Base-by-base conservation (phyloP, 2,113 vertebrate genomes). In the Actenoides hombroni region DNA sequence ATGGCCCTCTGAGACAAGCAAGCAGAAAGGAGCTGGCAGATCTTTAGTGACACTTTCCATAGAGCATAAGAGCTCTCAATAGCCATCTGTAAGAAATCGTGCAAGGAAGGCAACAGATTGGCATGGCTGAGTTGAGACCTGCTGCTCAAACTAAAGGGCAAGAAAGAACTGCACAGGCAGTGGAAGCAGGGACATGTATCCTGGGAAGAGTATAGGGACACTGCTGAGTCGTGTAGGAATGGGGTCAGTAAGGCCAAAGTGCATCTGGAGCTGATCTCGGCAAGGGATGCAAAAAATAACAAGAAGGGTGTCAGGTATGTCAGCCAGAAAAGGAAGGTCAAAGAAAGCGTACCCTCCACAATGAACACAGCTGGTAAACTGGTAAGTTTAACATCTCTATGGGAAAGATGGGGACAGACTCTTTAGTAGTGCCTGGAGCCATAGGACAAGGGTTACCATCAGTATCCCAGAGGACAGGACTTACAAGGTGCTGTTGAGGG, bases 331-430 rank as follows among this genome's bases (percentile, higher is more conserved):
- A 61, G 31, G 6, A 13, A 76, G 28, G 16, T 49, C 57, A 51
- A 9, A 75, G 28, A 16, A 42, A 25, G 51, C 0, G 0, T 20
- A 24, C 51, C 1, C 15, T 6, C 11, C 2, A 2, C 1, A 1
- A 53, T 18, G 31, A 75, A 5, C 18, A 80, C 18, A 18, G 31
- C 18, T 33, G 33, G 39, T 13, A 70, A 64, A 35, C 12, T 48
- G 67, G 15, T 42, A 42, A 42, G 42, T 42, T 42, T 42, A 42
- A 42, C 42, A 42, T 42, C 42, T 42, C 42, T 59, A 35, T 9
- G 39, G 11, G 16, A 59, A 82, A 48, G n/a, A 33, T 10, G 20
- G n/a, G 25, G 46, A 46, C 46, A 46, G 46, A 46, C 46, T 20
- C 16, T 46, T 46, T 46, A 46, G 46, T 46, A 46, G 46, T 18